A percentile compares a stretch with the other conserved stretches of the same genome.
These are phyloP conservation scores for Microtus montanus DNA, from an alignment of 2,113 vertebrate species.

Conservation along the genomic window DNA sequence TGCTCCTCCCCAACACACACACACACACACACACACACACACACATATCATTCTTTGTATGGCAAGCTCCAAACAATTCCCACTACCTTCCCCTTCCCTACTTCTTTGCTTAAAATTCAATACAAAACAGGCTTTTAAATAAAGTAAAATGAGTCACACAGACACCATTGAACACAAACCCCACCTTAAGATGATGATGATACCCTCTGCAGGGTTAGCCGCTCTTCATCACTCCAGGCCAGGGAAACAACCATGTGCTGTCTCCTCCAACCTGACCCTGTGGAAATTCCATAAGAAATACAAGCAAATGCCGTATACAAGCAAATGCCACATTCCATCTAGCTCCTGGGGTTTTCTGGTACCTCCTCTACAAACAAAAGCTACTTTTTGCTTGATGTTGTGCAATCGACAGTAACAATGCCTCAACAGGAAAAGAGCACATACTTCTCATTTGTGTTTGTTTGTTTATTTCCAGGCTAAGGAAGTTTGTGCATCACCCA, in stretches of 20 bases:
- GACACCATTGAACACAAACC: conserved; percentile 27
- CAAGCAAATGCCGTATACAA: background rate
- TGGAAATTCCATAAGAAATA: conserved; percentile 11
- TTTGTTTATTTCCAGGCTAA: conserved; percentile 72
- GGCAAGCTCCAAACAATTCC: background rate
- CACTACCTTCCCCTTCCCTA: background rate
- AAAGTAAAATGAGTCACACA: background rate
- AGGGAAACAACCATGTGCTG: background rate
- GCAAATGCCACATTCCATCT: background rate
- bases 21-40: background rate
- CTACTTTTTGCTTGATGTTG: conserved; percentile 69
- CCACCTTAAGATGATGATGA: conserved; percentile 60
- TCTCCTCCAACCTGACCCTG: background rate
- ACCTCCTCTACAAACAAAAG: background rate
- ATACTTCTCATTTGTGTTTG: conserved; percentile 66
- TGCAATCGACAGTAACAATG: conserved; percentile 1
- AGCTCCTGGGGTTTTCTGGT: background rate
- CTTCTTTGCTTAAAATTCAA: conserved; percentile 1
- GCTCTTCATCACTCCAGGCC: background rate
- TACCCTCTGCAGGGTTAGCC: background rate
- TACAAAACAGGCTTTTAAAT: background rate
- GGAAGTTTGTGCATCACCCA: conserved; percentile 42
- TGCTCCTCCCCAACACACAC: background rate
- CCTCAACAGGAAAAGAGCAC: conserved; percentile 27
- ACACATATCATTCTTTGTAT: background rate